Evolutionary conservation across 1,140 invertebrate genomes (phyloP), one percentile per base, ranked within the genome.

Genomic region (Zaprionus taronus): DNA sequence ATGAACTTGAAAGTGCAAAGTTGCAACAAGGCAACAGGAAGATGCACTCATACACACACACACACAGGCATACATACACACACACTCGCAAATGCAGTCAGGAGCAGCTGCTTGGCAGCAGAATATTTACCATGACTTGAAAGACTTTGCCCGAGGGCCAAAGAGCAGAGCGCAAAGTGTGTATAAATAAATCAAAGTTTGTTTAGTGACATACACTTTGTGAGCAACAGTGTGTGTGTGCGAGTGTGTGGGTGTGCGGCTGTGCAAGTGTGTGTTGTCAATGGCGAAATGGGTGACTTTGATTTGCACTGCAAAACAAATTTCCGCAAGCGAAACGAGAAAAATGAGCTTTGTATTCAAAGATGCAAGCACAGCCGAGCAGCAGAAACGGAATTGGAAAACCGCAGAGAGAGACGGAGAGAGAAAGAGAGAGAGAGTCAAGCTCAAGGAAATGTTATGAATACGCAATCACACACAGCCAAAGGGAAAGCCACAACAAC

Each of bases 121-220:
- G 60, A 14, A 66, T 84, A 69, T 83, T 83, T 76, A 63, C 57
- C 31, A 56, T 63, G 72, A 76, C 71, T 80, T 58, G 36, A 73
- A 81, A 71, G 81, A 75, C 84, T 71, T 81, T 64, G 53, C 66
- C 53, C 28, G 44, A 57, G 68, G 63, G 49, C 64, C 72, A 65
- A 72, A 67, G 64, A 44, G 66, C 63, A 76, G 68, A 79, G 81
- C 81, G 84, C 81, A 81, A 81, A 89, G 84, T 87, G 77, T 80
- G 84, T 79, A 79, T 81, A 87, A 87, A 87, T 89, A 87, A 87
- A 89, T 87, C 84, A 87, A 81, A 75, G 84, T 83, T 87, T 87
- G 79, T 87, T 87, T 84, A 79, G 85, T 81, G 81, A 79, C 81
- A 84, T 75, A 84, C 67, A 81, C 80, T 81, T 73, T 72, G 60